Evolutionary conservation across 2,113 vertebrate species (phyloP).

Genomic region (Crotalus horridus): DNA sequence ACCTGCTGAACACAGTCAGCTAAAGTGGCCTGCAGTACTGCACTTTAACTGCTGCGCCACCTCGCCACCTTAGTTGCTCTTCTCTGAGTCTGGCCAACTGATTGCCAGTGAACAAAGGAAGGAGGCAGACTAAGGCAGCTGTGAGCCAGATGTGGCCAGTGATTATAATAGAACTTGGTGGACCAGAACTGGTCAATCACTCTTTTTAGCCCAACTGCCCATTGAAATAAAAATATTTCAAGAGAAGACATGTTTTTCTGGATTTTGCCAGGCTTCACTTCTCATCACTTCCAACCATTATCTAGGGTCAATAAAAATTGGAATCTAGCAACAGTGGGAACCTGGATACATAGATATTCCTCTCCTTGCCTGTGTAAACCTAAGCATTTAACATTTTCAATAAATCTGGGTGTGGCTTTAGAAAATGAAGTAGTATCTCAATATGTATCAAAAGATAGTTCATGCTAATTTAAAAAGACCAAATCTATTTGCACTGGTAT

Average conservation of each 20-base stretch:
- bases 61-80: too few species aligned
- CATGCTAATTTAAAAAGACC: not conserved
- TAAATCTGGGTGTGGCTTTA: not conserved
- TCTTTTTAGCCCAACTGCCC: not conserved
- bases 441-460: not conserved
- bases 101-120: not conserved
- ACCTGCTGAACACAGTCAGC: too few species aligned
- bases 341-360: not conserved
- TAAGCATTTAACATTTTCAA: not conserved
- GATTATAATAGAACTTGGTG: not conserved
- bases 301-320: not conserved
- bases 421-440: not conserved
- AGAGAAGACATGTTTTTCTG: not conserved
- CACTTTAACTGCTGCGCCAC: too few species aligned
- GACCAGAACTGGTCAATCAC: not conserved
- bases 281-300: not conserved
- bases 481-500: not conserved
- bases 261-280: not conserved
- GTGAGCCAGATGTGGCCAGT: not conserved
- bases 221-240: not conserved
- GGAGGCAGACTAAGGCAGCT: not conserved
- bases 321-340: not conserved
- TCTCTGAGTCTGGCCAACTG: not conserved
- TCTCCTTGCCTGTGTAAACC: not conserved
- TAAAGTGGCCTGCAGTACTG: too few species aligned